Evolutionary conservation across 2,888 invertebrate genomes (phyloP), one percentile per base, ranked within the genome.

Genomic region (Cerastoderma edule): DNA sequence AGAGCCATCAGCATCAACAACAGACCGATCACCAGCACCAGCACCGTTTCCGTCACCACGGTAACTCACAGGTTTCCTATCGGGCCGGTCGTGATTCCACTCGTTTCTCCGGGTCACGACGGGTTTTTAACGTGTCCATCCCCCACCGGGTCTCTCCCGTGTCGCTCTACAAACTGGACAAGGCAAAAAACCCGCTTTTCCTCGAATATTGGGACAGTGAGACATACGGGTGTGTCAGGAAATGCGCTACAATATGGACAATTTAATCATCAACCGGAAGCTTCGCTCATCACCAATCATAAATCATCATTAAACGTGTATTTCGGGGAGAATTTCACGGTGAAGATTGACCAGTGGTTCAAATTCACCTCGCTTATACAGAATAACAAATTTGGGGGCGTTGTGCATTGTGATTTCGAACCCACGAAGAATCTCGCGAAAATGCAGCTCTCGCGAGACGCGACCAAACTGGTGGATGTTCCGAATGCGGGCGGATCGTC

Each of bases 401-500:
- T 91, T 5, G 77, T 89, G 2, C 73, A 78, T 13, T 87, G 86
- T 60, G 84, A 88, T 71, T 89, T 91, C 68, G 66, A 82, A 13
- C 85, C 87, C 10, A 73, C 78, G 8, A 77, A 81, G 33, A 71
- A 70, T 2, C 68, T 89, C 6, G 70, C 79, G 4, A 56, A 72
- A 2, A 90, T 92, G 89, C 80, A 39, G n/a, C 80, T 92, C 27
- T 89, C 91, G 0, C 69, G 35, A 8, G 87, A 85, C 22, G 89
- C 89, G 5, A 56, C 64, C 22, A 86, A 83, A 70, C 84, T 92
- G 19, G 76, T 82, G 32, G 78, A 84, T 44, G 84, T 89, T n/a
- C 91, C 91, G 6, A 92, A 92, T 67, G 92, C 92, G 10, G 92
- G 92, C 5, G 92, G 92, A 13, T 91, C 85, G 65, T 92, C 91